A percentile compares a stretch with the other conserved stretches of the same genome.
phyloP scores from a whole-genome alignment of 2,113 vertebrate species.

The human (Homo sapiens) region DNA sequence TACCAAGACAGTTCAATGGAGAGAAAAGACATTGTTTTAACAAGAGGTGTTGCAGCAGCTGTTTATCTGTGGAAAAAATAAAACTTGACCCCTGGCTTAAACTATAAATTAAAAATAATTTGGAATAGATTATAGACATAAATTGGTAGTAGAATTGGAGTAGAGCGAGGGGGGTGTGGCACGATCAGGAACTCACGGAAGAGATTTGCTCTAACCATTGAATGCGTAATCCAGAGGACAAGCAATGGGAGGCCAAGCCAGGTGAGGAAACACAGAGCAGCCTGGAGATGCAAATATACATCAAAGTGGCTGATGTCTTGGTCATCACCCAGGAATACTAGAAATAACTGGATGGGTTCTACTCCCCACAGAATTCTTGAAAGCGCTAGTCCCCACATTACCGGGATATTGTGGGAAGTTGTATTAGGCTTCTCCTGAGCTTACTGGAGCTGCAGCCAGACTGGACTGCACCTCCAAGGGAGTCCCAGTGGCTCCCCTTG shows the following conservation, averaged over 20 bases:
- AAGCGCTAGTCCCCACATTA: background rate
- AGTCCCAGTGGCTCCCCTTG: background rate
- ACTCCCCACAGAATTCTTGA: background rate
- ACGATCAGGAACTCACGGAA: background rate
- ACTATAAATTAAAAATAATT: background rate
- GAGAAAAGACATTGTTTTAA: background rate
- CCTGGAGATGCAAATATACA: background rate
- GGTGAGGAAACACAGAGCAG: background rate
- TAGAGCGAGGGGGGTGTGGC: background rate
- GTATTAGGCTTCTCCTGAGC: background rate
- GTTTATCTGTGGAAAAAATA: background rate
- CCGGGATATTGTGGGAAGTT: background rate
- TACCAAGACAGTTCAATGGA: background rate
- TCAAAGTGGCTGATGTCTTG: background rate
- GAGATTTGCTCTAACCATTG: background rate
- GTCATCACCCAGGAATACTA: background rate
- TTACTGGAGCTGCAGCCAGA: background rate
- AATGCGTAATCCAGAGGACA: background rate
- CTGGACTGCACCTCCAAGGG: background rate
- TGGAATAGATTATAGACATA: background rate
- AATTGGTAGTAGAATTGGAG: background rate
- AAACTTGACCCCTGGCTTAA: background rate
- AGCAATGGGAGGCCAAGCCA: background rate
- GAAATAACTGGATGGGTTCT: background rate
- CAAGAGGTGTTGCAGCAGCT: background rate